These are phyloP conservation scores for Dermatophagoides farinae DNA, from an alignment of 1,140 invertebrate species.

Conservation along the genomic window DNA sequence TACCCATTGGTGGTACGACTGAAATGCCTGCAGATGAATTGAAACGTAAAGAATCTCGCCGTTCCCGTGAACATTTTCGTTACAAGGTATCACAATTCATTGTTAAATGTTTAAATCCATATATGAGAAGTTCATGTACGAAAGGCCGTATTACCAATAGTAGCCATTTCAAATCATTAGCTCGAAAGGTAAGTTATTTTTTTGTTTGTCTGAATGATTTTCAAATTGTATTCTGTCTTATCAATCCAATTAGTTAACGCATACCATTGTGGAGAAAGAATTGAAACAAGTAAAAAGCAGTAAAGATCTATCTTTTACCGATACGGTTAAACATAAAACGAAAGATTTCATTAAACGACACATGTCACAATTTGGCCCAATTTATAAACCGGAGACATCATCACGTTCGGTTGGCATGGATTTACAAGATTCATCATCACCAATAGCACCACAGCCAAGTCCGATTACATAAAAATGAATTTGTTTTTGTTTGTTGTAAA, in stretches of 20 bases:
- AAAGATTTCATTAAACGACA: constrained; percentile 87
- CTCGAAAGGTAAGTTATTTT: constrained; percentile 52
- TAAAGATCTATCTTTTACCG: constrained; percentile 66
- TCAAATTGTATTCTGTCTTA: background rate
- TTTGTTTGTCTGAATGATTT: constrained; percentile 1
- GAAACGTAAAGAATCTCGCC: constrained; percentile 19
- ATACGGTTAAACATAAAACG: constrained; percentile 77
- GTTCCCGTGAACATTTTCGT: constrained; percentile 67
- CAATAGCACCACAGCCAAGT: no score
- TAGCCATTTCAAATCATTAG: constrained; percentile 86
- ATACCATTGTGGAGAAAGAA: constrained; percentile 83
- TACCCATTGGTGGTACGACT: background rate
- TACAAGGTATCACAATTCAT: constrained; percentile 70
- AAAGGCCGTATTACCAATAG: constrained; percentile 62
- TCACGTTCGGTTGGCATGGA: no score
- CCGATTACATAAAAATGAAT: no score
- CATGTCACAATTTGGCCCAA: constrained; percentile 52
- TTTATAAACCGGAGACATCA: background rate
- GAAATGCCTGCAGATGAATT: background rate
- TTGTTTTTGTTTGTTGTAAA: no score
- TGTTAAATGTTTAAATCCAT: constrained; percentile 71
- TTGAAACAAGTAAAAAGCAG: constrained; percentile 70
- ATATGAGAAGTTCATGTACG: constrained; percentile 58
- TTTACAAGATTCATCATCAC: no score
- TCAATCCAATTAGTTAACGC: constrained; percentile 47